Evolutionary conservation across 1,140 invertebrate genomes (phyloP), one percentile per base, ranked within the genome.

Genomic region (Leptopilina clavipes): DNA sequence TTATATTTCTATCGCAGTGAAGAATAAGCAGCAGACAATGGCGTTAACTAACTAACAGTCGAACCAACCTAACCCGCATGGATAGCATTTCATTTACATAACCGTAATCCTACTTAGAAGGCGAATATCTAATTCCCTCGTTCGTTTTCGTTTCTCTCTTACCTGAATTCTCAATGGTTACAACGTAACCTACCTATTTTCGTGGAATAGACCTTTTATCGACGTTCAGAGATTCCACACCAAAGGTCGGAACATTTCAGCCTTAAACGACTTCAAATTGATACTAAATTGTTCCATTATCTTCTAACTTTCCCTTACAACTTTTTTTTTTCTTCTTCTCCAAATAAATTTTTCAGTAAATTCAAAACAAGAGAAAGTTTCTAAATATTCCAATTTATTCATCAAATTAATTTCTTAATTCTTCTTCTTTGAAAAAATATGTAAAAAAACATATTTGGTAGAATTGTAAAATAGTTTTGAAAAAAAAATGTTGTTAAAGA

Each of bases 61-160:
- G 43, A 45, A 75, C 73, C 78, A 85, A 78, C 75, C 74, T 76
- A 83, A 79, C 77, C 78, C 70, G 75, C 54, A 40, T 40, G 37
- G 82, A 88, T 87, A 83, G 75, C 79, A 76, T 83, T 88, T 85
- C 84, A 89, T 90, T 90, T 89, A 86, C 85, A 90, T 90, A 89
- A 89, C 85, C 81, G 80, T 86, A 85, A 86, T 85, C 83, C 85
- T 84, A 84, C 84, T 88, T 86, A 86, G 81, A 80, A n/a, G 83
- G 80, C 77, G 77, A 79, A 85, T 77, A 86, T 12, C 59, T 65
- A 31, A 31, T 85, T 83, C 82, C 72, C 77, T 81, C 81, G 70
- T 86, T 82, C 76, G 76, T 86, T 84, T 84, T 80, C 83, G 80
- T 82, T 87, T 82, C 78, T 77, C 81, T 80, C 72, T 76, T 80